A percentile compares a stretch with the other conserved stretches of the same genome.
These are phyloP conservation scores for Megalopta genalis DNA, from an alignment of 1,140 invertebrate species.

Conservation along the genomic window DNA sequence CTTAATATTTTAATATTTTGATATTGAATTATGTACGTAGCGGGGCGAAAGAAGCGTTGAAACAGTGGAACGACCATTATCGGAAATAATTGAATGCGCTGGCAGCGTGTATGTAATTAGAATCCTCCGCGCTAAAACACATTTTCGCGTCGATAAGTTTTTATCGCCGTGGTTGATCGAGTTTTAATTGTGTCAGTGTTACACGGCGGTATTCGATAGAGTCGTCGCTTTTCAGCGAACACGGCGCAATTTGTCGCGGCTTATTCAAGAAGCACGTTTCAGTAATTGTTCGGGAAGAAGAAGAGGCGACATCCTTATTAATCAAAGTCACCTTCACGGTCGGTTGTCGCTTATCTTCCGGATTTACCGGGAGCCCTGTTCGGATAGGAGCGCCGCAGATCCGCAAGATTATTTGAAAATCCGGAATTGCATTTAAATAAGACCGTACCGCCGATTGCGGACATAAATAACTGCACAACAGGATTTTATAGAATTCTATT, in stretches of 20 bases:
- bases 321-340: conserved; percentile 18
- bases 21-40: too few relatives aligned
- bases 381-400: conserved; percentile 18
- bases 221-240: background rate
- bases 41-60: too few relatives aligned
- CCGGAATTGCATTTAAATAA: conserved; percentile 31
- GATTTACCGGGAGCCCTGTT: conserved; percentile 6
- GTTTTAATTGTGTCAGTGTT: background rate
- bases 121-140: background rate
- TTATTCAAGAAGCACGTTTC: background rate
- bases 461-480: background rate
- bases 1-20: too few relatives aligned
- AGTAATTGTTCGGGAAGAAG: background rate
- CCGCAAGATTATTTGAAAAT: conserved; percentile 13
- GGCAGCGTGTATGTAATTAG: too few relatives aligned
- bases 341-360: conserved; percentile 22
- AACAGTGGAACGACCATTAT: too few relatives aligned
- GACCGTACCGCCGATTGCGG: background rate
- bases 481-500: background rate
- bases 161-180: background rate
- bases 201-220: background rate
- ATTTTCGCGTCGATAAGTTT: background rate
- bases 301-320: conserved; percentile 13
- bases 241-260: background rate
- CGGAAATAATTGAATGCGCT: too few relatives aligned